A percentile compares a stretch with the other conserved stretches of the same genome.
Conservation (phyloP, 1,140 invertebrate genomes). For the Microplitis mediator region DNA sequence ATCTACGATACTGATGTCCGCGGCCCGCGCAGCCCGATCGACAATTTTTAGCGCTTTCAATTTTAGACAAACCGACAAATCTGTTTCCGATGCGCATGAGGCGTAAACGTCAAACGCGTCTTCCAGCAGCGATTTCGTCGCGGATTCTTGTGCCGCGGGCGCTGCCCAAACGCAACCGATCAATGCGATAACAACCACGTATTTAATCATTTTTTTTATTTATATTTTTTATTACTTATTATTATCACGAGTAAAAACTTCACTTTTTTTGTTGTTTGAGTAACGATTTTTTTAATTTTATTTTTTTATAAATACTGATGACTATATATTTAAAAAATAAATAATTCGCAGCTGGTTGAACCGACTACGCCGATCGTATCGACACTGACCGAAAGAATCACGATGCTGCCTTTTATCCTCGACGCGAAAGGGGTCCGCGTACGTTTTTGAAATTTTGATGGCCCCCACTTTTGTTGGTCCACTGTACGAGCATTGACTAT, state of each 20-base stretch:
- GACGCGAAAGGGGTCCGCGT: constrained; percentile 62
- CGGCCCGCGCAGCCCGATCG: constrained; percentile 54
- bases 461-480: constrained; percentile 69
- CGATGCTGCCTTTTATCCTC: constrained; percentile 64
- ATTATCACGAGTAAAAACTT: constrained; percentile 16
- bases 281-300: constrained; percentile 18
- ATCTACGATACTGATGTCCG: constrained; percentile 67
- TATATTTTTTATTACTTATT: constrained; percentile 19
- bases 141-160: constrained; percentile 55
- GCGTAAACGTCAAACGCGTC: constrained; percentile 66
- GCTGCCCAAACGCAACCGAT: constrained; percentile 58
- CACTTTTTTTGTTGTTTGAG: background rate
- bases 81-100: constrained; percentile 67
- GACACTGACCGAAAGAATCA: constrained; percentile 62
- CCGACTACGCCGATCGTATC: constrained; percentile 57
- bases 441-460: constrained; percentile 68
- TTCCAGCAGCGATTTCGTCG: constrained; percentile 51
- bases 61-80: constrained; percentile 77
- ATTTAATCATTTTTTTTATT: constrained; percentile 63
- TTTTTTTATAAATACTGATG: constrained; percentile 2
- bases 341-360: constrained; percentile 37
- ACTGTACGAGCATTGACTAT: constrained; percentile 4
- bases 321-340: background rate
- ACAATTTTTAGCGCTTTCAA: constrained; percentile 55
- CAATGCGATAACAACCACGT: constrained; percentile 63